Evolutionary conservation across 2,888 invertebrate genomes (phyloP).

Genomic region (Chaitophorus viminalis): DNA sequence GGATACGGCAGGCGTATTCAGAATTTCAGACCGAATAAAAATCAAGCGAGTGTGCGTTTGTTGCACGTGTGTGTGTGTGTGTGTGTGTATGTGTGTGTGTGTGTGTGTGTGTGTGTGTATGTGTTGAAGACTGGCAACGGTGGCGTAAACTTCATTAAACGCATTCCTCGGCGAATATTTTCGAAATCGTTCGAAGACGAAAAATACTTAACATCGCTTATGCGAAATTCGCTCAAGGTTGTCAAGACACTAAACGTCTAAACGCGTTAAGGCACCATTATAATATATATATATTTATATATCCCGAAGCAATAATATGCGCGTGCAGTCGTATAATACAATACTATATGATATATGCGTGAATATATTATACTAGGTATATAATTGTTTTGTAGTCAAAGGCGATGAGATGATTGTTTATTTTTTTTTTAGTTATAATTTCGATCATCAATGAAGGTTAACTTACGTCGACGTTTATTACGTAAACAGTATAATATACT

Average conservation of each 20-base stretch:
- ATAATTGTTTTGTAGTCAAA: too few relatives aligned
- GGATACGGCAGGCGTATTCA: neutral
- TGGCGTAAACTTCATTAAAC: constrained; percentile 44
- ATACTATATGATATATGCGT: too few relatives aligned
- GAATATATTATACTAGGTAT: too few relatives aligned
- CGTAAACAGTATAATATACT: too few relatives aligned
- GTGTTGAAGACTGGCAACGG: neutral
- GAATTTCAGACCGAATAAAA: neutral
- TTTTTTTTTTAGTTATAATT: too few relatives aligned
- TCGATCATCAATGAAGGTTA: too few relatives aligned
- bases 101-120: too few relatives aligned
- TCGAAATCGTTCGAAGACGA: constrained; percentile 6
- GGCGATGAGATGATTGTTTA: neutral
- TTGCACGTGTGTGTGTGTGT: neutral
- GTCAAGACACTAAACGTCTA: neutral
- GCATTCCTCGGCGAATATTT: constrained; percentile 17
- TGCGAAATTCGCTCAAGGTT: neutral
- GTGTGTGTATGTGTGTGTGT: neutral
- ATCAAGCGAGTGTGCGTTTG: neutral
- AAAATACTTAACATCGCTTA: constrained; percentile 1
- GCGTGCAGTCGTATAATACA: too few relatives aligned
- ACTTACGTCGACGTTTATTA: too few relatives aligned
- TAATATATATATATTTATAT: too few relatives aligned
- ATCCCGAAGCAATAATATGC: neutral
- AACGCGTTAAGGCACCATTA: neutral